Percentiles rank a stretch among this genome's conserved stretches.
Conservation (phyloP, 2,113 vertebrate species). For the Etheostoma spectabile region DNA sequence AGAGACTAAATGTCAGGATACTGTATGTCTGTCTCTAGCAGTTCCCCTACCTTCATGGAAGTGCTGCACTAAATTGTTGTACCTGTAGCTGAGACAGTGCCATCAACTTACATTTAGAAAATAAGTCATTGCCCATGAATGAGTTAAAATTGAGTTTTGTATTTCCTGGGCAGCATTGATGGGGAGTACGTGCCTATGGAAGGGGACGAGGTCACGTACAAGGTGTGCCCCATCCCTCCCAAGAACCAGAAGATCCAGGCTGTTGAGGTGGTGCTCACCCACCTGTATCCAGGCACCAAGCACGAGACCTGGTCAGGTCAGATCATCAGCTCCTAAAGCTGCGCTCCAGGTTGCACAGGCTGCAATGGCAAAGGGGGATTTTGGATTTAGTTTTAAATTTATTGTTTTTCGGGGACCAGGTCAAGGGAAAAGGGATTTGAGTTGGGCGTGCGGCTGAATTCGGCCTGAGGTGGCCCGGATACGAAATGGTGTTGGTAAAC, state of each 20-base stretch:
- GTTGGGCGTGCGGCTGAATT: background rate
- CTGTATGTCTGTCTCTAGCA: background rate
- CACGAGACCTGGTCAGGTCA: slow-evolving; percentile 99
- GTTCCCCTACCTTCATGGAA: background rate
- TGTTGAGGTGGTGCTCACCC: slow-evolving; percentile 96
- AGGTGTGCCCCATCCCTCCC: slow-evolving; percentile 96
- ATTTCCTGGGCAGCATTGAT: slow-evolving; percentile 89
- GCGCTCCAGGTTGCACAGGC: background rate
- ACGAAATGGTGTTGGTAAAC: background rate
- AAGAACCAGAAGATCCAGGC: slow-evolving; percentile 99
- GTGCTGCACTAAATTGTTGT: background rate
- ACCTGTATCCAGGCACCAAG: slow-evolving; percentile 93
- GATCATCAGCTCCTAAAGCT: slow-evolving; percentile 92
- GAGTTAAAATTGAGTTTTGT: background rate
- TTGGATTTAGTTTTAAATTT: slow-evolving; percentile 43
- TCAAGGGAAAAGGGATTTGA: background rate
- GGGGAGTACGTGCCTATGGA: slow-evolving; percentile 98
- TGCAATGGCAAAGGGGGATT: slow-evolving; percentile 6
- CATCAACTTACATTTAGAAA: background rate
- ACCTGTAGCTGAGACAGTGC: background rate
- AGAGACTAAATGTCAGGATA: background rate
- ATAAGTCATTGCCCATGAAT: background rate
- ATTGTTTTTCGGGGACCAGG: slow-evolving; percentile 32
- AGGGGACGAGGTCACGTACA: slow-evolving; percentile 98
- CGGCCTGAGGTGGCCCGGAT: background rate